phyloP scores from a whole-genome alignment of 2,888 invertebrate genomes.

The Thyatira batis region DNA sequence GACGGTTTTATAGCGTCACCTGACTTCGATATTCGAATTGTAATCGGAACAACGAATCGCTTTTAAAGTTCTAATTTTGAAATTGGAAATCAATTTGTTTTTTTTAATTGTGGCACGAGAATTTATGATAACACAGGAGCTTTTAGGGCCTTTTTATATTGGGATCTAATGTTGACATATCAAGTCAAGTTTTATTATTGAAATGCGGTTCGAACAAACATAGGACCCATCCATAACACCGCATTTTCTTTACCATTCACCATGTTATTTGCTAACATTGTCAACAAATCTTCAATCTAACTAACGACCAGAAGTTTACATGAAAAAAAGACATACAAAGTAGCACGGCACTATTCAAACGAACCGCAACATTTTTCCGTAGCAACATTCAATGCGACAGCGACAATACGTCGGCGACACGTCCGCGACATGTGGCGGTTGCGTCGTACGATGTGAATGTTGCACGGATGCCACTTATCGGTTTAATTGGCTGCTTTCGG shows the following conservation, averaged over 20 bases:
- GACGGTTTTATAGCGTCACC: slow-evolving; percentile 69
- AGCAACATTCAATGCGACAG: slow-evolving; percentile 54
- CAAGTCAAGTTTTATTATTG: no score
- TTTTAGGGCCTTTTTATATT: no score
- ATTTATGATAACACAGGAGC: neutral
- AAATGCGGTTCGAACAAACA: no score
- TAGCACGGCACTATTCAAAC: slow-evolving; percentile 46
- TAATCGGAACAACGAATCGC: slow-evolving; percentile 71
- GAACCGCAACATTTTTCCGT: slow-evolving; percentile 48
- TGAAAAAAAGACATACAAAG: slow-evolving; percentile 5
- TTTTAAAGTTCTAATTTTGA: slow-evolving; percentile 63
- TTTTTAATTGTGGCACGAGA: slow-evolving; percentile 40
- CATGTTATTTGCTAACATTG: neutral
- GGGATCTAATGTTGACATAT: neutral
- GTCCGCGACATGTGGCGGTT: slow-evolving; percentile 47
- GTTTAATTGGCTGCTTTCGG: slow-evolving; percentile 53
- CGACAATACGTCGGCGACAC: slow-evolving; percentile 65
- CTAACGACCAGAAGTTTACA: slow-evolving; percentile 1
- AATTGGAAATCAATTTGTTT: slow-evolving; percentile 59
- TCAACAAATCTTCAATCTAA: neutral
- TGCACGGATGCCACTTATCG: slow-evolving; percentile 34
- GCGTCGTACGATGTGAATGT: slow-evolving; percentile 15
- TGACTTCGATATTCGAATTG: slow-evolving; percentile 65
- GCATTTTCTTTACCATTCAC: neutral
- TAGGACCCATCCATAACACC: no score